A percentile compares a stretch with the other conserved stretches of the same genome.
Evolutionary conservation across 37 sponge, comb jelly and placozoan species (phyloP).

Genomic region (Diacarnus erythraeanus): DNA sequence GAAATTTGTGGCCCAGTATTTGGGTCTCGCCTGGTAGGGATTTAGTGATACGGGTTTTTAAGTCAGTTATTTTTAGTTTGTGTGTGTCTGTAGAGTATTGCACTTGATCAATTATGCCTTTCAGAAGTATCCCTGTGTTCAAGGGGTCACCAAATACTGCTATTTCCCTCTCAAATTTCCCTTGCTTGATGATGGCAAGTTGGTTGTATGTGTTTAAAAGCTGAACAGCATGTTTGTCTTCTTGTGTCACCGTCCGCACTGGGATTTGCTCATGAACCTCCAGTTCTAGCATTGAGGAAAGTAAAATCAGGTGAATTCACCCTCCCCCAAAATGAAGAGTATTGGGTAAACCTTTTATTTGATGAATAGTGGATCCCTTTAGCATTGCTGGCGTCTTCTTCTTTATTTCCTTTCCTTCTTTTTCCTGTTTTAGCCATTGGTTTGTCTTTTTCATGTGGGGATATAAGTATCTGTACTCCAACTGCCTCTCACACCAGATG

Average conservation of each 20-base stretch:
- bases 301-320: not conserved
- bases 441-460: constrained; percentile 25
- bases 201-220: constrained; percentile 49
- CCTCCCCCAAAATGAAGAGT: no score
- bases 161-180: constrained; percentile 42
- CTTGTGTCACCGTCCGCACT: constrained; percentile 22
- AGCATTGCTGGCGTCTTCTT: constrained; percentile 37
- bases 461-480: constrained; percentile 58
- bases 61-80: constrained; percentile 23
- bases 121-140: constrained; percentile 15
- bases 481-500: constrained; percentile 62
- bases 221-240: constrained; percentile 50
- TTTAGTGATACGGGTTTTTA: constrained; percentile 38
- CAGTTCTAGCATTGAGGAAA: constrained; percentile 14
- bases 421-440: constrained; percentile 34
- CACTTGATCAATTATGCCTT: constrained; percentile 52
- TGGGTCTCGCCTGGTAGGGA: constrained; percentile 26
- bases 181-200: constrained; percentile 17
- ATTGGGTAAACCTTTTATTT: constrained; percentile 49
- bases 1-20: constrained; percentile 17
- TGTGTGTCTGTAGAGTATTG: constrained; percentile 15
- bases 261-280: constrained; percentile 34
- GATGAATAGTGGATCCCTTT: constrained; percentile 32
- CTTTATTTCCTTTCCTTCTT: constrained; percentile 15
- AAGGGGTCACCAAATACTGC: constrained; percentile 41